Conservation (phyloP, 2,888 invertebrate species). For the Cryptosula pallasiana region DNA sequence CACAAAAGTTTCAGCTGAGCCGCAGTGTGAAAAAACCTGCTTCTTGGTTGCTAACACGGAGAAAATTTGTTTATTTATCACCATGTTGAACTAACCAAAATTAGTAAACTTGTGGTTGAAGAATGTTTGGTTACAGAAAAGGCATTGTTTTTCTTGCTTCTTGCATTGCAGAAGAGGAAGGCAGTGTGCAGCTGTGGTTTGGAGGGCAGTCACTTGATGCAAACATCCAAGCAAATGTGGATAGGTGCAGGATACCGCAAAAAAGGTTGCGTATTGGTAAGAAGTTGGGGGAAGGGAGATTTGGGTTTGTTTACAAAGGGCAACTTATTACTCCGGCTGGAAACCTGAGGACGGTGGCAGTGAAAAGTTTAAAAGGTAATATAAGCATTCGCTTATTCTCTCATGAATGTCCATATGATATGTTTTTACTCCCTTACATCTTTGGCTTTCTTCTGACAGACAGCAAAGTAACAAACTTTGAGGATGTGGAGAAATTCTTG, state of each 20-base stretch:
- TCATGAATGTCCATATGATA: neutral
- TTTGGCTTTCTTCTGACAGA: conserved; percentile 18
- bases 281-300: neutral
- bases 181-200: neutral
- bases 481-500: conserved; percentile 15
- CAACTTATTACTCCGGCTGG: conserved; percentile 7
- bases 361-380: conserved; percentile 5
- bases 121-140: too few species aligned
- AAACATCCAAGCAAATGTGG: neutral
- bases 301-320: conserved; percentile 13
- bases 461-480: conserved; percentile 1
- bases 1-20: too few species aligned
- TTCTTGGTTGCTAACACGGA: too few species aligned
- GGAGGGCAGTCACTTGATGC: neutral
- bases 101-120: too few species aligned
- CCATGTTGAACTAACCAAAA: too few species aligned
- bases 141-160: too few species aligned
- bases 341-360: conserved; percentile 15
- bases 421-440: neutral
- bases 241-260: neutral
- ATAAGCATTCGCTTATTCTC: too few species aligned
- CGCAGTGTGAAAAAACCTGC: too few species aligned
- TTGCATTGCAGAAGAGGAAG: too few species aligned
- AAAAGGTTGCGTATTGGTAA: neutral
- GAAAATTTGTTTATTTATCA: too few species aligned